A percentile compares a stretch with the other conserved stretches of the same genome.
Evolutionary conservation across 2,797 vertebrate genomes (phyloP).

Genomic region (Ctenosaura bakeri): DNA sequence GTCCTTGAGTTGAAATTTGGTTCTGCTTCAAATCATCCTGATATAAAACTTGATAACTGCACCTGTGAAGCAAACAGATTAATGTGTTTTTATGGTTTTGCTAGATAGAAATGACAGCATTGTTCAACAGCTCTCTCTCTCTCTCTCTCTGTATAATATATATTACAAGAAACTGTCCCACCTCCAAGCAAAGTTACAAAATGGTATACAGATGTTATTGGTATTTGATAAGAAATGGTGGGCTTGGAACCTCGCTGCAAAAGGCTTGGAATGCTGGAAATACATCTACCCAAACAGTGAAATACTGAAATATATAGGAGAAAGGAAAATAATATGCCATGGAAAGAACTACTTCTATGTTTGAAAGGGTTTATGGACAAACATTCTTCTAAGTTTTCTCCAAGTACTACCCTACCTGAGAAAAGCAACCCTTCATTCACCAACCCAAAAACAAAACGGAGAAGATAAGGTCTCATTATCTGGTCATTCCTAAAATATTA

Average conservation of each 20-base stretch:
- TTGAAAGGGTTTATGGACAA: background rate
- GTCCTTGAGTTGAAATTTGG: conserved; percentile 69
- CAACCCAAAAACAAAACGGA: no score
- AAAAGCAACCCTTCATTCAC: background rate
- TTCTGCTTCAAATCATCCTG: conserved; percentile 65
- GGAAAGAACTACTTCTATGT: background rate
- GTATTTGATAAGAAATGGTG: conserved; percentile 60
- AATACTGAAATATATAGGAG: conserved; percentile 46
- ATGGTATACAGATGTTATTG: conserved; percentile 47
- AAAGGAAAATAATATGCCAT: conserved; percentile 52
- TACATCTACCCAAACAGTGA: conserved; percentile 54
- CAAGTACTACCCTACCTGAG: background rate
- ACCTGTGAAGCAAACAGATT: conserved; percentile 50
- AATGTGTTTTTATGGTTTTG: conserved; percentile 44
- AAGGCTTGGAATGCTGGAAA: conserved; percentile 62
- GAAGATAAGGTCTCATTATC: no score
- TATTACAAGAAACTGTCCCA: background rate
- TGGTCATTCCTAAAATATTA: no score
- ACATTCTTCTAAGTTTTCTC: background rate
- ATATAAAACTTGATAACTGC: conserved; percentile 55
- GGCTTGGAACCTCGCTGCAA: conserved; percentile 55
- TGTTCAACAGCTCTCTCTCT: background rate
- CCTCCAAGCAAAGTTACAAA: conserved; percentile 44
- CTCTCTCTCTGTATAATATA: background rate
- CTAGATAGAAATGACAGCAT: conserved; percentile 43